phyloP scores from a whole-genome alignment of 2,113 vertebrate species.

The Numida meleagris region DNA sequence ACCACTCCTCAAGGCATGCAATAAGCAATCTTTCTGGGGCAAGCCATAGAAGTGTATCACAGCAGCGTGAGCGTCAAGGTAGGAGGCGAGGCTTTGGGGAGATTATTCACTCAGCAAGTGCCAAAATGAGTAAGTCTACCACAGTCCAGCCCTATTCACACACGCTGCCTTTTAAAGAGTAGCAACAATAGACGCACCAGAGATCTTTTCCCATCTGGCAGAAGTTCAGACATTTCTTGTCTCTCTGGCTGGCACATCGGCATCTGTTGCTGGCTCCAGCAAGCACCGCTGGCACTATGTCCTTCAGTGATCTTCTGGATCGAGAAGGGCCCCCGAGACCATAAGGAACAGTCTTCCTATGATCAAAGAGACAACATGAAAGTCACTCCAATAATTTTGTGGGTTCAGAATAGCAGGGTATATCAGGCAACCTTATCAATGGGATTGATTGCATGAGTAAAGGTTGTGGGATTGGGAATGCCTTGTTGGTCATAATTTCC shows the following conservation, averaged over 20 bases:
- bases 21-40: neutral
- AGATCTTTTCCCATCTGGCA: conserved; percentile 79
- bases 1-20: conserved; percentile 14
- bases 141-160: conserved; percentile 5
- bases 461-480: neutral
- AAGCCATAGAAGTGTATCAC: neutral
- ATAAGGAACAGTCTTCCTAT: conserved; percentile 91
- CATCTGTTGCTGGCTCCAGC: conserved; percentile 76
- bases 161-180: neutral
- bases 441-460: neutral
- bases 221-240: conserved; percentile 86
- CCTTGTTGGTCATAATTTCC: neutral
- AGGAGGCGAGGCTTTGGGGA: neutral
- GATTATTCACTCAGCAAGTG: neutral
- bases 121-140: conserved; percentile 12
- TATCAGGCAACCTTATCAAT: neutral
- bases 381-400: neutral
- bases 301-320: conserved; percentile 81
- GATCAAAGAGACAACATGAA: conserved; percentile 36
- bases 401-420: neutral
- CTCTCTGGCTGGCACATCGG: conserved; percentile 79
- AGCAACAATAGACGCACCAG: conserved; percentile 67
- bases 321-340: conserved; percentile 89
- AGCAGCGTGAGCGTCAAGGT: neutral
- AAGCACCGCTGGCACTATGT: conserved; percentile 23